Conservation (phyloP, 2,797 vertebrate genomes). For the Buphagus erythrorhynchus region DNA sequence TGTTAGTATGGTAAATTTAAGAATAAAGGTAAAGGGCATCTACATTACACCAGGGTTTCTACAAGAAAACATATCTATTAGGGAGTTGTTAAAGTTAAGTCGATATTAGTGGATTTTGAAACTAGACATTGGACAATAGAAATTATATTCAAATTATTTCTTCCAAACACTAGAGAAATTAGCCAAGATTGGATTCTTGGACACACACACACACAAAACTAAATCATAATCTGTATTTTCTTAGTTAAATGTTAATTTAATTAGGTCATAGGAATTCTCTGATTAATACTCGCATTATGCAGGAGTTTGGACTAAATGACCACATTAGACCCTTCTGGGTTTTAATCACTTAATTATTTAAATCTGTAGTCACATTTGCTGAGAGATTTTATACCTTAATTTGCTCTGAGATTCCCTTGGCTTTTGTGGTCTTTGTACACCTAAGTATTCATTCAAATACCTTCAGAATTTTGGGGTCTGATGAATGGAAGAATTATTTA, state of each 20-base stretch:
- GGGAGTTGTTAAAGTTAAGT: background rate
- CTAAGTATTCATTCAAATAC: background rate
- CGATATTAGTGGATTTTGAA: background rate
- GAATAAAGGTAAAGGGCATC: background rate
- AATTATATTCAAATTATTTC: background rate
- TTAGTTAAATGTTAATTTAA: background rate
- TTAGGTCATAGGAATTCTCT: background rate
- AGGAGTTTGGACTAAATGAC: background rate
- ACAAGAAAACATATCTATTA: background rate
- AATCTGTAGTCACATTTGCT: background rate
- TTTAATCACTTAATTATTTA: conserved; percentile 9
- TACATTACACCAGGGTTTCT: background rate
- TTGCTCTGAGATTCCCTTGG: background rate
- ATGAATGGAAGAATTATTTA: background rate
- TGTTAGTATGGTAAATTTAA: background rate
- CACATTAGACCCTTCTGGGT: background rate
- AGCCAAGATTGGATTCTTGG: background rate
- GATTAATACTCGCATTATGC: background rate
- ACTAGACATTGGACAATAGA: background rate
- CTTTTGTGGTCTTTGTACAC: background rate
- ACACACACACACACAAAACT: background rate
- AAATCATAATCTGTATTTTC: background rate
- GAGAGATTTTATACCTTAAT: background rate
- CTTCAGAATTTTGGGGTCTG: background rate
- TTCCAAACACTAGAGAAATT: background rate